Conservation (phyloP, 92 coral and sea anemone species). For the Epizoanthus stellaris region DNA sequence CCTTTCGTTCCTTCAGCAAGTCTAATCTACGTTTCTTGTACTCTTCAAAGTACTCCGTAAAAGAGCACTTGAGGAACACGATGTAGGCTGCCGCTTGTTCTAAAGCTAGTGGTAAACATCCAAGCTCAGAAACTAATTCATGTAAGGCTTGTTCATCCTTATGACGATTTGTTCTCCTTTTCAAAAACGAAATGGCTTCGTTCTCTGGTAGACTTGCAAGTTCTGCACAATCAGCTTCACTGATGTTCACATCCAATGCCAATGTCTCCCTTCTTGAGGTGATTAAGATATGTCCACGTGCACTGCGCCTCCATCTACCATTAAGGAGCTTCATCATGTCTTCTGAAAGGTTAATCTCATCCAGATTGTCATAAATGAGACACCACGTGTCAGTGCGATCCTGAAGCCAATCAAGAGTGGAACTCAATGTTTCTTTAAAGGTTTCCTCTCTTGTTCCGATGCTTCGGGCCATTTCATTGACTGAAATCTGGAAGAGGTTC, state of each 20-base stretch:
- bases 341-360: slow-evolving; percentile 63
- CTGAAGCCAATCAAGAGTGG: slow-evolving; percentile 68
- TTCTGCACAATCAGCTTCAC: slow-evolving; percentile 61
- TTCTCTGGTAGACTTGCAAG: slow-evolving; percentile 55
- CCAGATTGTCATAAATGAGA: slow-evolving; percentile 78
- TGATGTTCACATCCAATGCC: slow-evolving; percentile 51
- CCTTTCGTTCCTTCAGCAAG: slow-evolving; percentile 67
- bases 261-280: slow-evolving; percentile 80
- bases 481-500: slow-evolving; percentile 60
- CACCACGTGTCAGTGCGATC: slow-evolving; percentile 59
- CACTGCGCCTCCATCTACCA: slow-evolving; percentile 77
- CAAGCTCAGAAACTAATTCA: slow-evolving; percentile 69
- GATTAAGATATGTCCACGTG: slow-evolving; percentile 75
- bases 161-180: slow-evolving; percentile 36
- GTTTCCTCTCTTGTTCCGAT: slow-evolving; percentile 70
- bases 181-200: slow-evolving; percentile 64
- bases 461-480: slow-evolving; percentile 70
- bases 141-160: not conserved
- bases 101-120: slow-evolving; percentile 84
- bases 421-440: slow-evolving; percentile 57
- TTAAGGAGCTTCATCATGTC: slow-evolving; percentile 70
- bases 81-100: slow-evolving; percentile 93
- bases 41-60: slow-evolving; percentile 67
- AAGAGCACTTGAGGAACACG: slow-evolving; percentile 29
- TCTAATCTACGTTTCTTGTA: slow-evolving; percentile 63